Conservation (phyloP, 2,888 invertebrate species). For the Caenorhabditis sp. region DNA sequence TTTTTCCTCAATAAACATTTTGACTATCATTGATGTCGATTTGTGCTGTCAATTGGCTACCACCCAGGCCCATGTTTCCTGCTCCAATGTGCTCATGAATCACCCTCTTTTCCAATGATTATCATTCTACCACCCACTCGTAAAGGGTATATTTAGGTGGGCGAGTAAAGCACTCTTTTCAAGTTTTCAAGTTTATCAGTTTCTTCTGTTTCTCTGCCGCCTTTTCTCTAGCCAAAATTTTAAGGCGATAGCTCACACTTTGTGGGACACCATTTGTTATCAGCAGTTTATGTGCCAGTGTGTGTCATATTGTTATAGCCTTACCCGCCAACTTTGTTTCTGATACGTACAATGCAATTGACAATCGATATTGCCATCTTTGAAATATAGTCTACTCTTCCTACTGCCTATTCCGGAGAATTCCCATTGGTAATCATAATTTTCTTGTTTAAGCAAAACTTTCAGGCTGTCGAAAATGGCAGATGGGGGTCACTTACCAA, state of each 20-base stretch:
- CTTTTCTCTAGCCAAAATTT: slow-evolving; percentile 9
- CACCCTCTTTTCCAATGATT: slow-evolving; percentile 15
- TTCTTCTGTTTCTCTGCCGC: slow-evolving; percentile 10
- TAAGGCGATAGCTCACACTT: slow-evolving; percentile 39
- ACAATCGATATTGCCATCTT: background rate
- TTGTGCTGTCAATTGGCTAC: slow-evolving; percentile 7
- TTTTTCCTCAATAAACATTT: slow-evolving; percentile 9
- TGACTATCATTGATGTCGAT: background rate
- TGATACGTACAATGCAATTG: background rate
- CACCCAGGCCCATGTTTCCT: slow-evolving; percentile 4
- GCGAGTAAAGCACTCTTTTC: slow-evolving; percentile 12
- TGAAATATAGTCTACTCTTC: background rate
- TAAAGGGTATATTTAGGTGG: slow-evolving; percentile 13
- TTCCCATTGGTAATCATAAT: too few species aligned
- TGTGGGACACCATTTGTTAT: slow-evolving; percentile 30
- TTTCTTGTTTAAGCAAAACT: too few species aligned
- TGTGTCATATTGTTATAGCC: slow-evolving; percentile 23
- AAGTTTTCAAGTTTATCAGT: slow-evolving; percentile 44
- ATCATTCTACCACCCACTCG: slow-evolving; percentile 41
- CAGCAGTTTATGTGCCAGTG: slow-evolving; percentile 23
- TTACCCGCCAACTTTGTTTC: slow-evolving; percentile 18
- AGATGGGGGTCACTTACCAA: slow-evolving; percentile 1
- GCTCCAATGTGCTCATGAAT: slow-evolving; percentile 21
- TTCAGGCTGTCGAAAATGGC: too few species aligned
- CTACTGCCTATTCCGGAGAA: background rate